phyloP scores from a whole-genome alignment of 1,140 invertebrate species.

The Bathynomus jamesi region DNA sequence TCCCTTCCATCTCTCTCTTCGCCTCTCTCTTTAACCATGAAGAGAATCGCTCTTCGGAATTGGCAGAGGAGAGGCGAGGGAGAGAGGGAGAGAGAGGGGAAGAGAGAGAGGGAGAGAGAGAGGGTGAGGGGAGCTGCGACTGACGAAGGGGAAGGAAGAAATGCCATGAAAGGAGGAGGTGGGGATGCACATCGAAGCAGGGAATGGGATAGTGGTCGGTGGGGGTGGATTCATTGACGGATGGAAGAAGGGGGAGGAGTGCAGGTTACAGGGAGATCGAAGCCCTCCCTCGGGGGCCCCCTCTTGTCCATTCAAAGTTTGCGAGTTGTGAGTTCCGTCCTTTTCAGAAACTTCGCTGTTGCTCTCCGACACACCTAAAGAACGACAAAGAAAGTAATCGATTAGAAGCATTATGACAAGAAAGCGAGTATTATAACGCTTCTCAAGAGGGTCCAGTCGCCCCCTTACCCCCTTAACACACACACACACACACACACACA shows the following conservation, averaged over 20 bases:
- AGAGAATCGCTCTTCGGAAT: neutral
- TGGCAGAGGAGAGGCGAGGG: neutral
- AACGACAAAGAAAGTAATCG: no score
- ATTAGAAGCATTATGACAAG: no score
- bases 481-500: no score
- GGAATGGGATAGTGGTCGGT: neutral
- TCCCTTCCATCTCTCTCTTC: neutral
- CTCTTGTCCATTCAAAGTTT: neutral
- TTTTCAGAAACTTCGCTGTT: neutral
- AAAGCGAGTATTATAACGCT: no score
- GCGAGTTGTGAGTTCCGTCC: neutral
- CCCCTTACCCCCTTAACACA: no score
- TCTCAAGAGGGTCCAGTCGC: no score
- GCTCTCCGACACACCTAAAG: neutral
- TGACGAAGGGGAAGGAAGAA: neutral
- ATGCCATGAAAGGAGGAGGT: neutral
- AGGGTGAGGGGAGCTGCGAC: neutral
- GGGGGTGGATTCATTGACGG: neutral
- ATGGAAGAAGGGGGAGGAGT: neutral
- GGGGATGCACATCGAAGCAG: neutral
- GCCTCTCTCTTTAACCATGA: neutral
- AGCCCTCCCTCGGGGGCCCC: neutral
- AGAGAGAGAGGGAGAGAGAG: neutral
- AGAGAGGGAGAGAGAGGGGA: neutral
- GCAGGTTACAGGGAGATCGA: neutral